A percentile compares a stretch with the other conserved stretches of the same genome.
phyloP scores from a whole-genome alignment of 1,140 invertebrate species.

The Aphaenogaster rudis region DNA sequence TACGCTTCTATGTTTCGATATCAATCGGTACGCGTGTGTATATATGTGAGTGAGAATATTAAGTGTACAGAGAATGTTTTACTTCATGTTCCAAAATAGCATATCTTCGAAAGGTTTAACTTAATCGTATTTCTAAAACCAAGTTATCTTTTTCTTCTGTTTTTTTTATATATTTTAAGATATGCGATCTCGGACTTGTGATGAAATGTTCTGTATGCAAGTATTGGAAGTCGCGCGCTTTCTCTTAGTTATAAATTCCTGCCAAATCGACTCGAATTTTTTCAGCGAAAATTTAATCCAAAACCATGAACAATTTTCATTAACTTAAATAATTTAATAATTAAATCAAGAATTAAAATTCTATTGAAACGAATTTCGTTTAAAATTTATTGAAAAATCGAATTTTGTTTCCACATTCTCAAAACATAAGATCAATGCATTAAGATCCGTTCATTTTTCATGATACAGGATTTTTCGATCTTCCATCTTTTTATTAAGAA shows the following conservation, averaged over 20 bases:
- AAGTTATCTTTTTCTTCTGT: not conserved
- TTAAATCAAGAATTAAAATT: slow-evolving; percentile 22
- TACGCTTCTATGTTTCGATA: not conserved
- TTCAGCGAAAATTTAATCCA: not conserved
- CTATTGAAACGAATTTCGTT: not conserved
- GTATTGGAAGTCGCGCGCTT: not conserved
- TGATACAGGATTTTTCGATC: not conserved
- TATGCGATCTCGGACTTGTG: not conserved
- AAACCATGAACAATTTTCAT: not conserved
- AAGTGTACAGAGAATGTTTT: not conserved
- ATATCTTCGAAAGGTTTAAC: not conserved
- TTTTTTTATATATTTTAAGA: not conserved
- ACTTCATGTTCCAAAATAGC: slow-evolving; percentile 6
- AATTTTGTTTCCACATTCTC: not conserved
- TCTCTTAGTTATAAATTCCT: slow-evolving; percentile 36
- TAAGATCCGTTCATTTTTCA: not conserved
- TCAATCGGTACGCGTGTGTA: not conserved
- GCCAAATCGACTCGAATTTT: not conserved
- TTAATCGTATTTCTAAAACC: not conserved
- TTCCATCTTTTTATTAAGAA: not conserved
- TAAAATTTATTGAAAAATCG: not conserved
- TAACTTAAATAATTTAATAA: not conserved
- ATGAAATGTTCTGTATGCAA: not conserved
- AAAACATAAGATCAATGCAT: not conserved
- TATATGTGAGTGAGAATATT: not conserved